A percentile compares a stretch with the other conserved stretches of the same genome.
phyloP scores from a whole-genome alignment of 2,113 vertebrate species.

The Coryphaenoides rupestris region DNA sequence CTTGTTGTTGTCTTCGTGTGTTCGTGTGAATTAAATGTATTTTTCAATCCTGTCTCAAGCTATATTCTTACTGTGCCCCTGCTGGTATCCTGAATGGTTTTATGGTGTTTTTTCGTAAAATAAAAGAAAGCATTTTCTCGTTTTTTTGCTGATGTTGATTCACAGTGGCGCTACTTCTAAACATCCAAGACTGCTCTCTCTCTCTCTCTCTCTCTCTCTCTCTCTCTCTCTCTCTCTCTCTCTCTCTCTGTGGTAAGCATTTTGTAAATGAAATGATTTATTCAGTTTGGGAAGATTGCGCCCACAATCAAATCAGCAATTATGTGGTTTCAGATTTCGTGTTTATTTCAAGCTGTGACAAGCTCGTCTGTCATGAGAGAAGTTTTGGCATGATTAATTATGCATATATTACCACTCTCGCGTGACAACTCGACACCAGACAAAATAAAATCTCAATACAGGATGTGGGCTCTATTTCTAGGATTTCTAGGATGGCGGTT shows the following conservation, averaged over 20 bases:
- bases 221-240: slow-evolving; percentile 15
- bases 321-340: slow-evolving; percentile 56
- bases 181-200: background rate
- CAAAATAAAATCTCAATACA: slow-evolving; percentile 23
- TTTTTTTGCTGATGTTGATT: slow-evolving; percentile 60
- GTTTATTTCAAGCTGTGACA: slow-evolving; percentile 55
- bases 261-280: slow-evolving; percentile 60
- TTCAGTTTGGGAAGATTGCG: slow-evolving; percentile 53
- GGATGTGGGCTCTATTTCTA: background rate
- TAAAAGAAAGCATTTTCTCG: too few relatives aligned
- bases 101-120: slow-evolving; percentile 55
- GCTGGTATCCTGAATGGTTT: slow-evolving; percentile 42
- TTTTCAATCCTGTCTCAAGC: slow-evolving; percentile 40
- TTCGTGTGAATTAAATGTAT: slow-evolving; percentile 43
- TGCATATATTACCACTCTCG: slow-evolving; percentile 30
- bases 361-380: slow-evolving; percentile 40
- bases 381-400: slow-evolving; percentile 35
- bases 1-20: too few relatives aligned
- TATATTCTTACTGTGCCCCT: slow-evolving; percentile 49
- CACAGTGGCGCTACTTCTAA: slow-evolving; percentile 40
- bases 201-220: too few relatives aligned
- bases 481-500: too few relatives aligned
- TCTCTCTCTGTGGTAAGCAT: slow-evolving; percentile 43
- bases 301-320: slow-evolving; percentile 57
- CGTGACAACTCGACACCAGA: slow-evolving; percentile 23